Evolutionary conservation across 1,140 invertebrate genomes (phyloP), one percentile per base, ranked within the genome.

Genomic region (Ceratina calcarata): DNA sequence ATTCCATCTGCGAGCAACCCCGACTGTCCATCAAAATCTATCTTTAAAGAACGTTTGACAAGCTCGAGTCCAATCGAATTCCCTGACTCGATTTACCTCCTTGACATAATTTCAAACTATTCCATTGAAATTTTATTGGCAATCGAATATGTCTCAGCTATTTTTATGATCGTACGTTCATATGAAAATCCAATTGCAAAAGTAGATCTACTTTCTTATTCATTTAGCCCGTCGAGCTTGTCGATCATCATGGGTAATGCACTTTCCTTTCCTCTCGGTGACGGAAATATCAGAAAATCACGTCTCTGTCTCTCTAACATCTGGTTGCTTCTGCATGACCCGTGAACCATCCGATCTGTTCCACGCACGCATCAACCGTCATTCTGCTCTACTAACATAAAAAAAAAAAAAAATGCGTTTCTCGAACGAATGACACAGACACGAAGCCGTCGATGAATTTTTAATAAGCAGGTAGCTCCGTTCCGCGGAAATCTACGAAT

Each of bases 241-340:
- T 81, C 73, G 58, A 81, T 78, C 84, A 69, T 51, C 65, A 60
- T n/a, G 73, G 65, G 65, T 72, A 68, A 83, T 82, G 82, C 84
- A 81, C 83, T 72, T 85, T 79, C 75, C 71, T 61, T 70, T 78
- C 71, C 74, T 80, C 53, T 80, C 77, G 79, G 57, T 51, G 62
- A 71, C 71, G 83, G 80, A 10, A 68, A 84, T 75, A 82, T 80
- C 80, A 70, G 81, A 78, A 90, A 85, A 87, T 90, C 87, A 87
- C 89, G 89, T 91, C 90, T 92, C 91, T 92, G 91, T 91, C 91
- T 88, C 87, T 89, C 89, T 91, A 87, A 88, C 82, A 75, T 89
- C 81, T 89, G 85, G 65, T 32, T 85, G 82, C 84, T 79, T 89
- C 86, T 88, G 89, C 82, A 84, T 55, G 80, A 73, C 15, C 13